A percentile compares a stretch with the other conserved stretches of the same genome.
Conservation (phyloP, 1,140 invertebrate genomes). For the Ephestia elutella region DNA sequence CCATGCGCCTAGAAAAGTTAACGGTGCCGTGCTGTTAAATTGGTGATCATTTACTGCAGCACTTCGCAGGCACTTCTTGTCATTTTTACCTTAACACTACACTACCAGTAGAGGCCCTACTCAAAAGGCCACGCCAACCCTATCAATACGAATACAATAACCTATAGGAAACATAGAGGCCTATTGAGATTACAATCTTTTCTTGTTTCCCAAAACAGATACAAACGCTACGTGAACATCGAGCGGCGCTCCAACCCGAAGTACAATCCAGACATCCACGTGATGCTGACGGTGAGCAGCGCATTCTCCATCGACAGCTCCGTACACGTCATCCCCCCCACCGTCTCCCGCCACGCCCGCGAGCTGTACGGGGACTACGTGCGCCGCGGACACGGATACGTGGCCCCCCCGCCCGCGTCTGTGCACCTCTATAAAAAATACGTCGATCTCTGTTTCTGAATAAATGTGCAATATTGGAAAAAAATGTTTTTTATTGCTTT, state of each 20-base stretch:
- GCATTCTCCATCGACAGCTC: constrained; percentile 76
- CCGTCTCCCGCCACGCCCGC: constrained; percentile 75
- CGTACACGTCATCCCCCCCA: constrained; percentile 76
- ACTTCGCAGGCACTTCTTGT: too few relatives aligned
- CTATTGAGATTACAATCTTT: too few relatives aligned
- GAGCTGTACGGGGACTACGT: constrained; percentile 83
- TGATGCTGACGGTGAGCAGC: constrained; percentile 71
- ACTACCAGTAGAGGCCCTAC: too few relatives aligned
- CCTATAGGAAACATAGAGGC: too few relatives aligned
- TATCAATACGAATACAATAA: too few relatives aligned
- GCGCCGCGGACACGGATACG: constrained; percentile 45
- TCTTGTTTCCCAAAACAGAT: constrained; percentile 72
- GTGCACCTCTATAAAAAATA: constrained; percentile 58
- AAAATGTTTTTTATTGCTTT: not conserved
- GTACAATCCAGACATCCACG: constrained; percentile 66
- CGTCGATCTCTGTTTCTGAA: constrained; percentile 46
- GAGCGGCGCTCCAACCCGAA: constrained; percentile 73
- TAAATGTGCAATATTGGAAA: not conserved
- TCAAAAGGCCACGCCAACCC: too few relatives aligned
- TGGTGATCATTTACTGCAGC: too few relatives aligned
- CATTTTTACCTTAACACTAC: too few relatives aligned
- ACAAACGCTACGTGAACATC: constrained; percentile 84
- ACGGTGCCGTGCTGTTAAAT: too few relatives aligned
- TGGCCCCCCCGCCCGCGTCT: constrained; percentile 37
- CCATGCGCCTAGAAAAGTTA: too few relatives aligned